A percentile compares a stretch with the other conserved stretches of the same genome.
These are phyloP conservation scores for Cryptocephalus primarius DNA, from an alignment of 2,888 invertebrate species.

Conservation along the genomic window DNA sequence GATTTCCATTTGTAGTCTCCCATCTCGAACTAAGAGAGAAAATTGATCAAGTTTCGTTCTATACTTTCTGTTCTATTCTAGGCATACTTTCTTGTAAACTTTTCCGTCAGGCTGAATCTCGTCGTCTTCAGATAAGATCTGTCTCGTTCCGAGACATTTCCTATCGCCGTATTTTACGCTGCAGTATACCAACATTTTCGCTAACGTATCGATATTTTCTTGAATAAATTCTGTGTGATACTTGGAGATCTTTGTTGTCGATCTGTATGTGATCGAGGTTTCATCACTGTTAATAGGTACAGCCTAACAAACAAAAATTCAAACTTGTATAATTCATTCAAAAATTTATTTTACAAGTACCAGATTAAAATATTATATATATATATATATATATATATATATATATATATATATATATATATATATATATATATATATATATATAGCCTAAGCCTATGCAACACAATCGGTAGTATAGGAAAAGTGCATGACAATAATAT, in stretches of 20 bases:
- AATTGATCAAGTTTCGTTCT: not conserved
- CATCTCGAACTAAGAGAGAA: constrained; percentile 59
- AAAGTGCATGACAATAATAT: too few species aligned
- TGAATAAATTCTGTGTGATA: constrained; percentile 59
- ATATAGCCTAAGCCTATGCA: too few species aligned
- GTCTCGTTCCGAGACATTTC: constrained; percentile 75
- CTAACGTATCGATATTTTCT: constrained; percentile 66
- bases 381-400: too few species aligned
- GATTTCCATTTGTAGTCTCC: constrained; percentile 85
- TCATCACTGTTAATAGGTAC: constrained; percentile 3
- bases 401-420: too few species aligned
- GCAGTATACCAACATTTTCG: constrained; percentile 69
- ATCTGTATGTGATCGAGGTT: constrained; percentile 53
- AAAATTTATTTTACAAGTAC: too few species aligned
- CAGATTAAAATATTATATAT: too few species aligned
- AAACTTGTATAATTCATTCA: not conserved
- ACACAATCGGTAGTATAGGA: too few species aligned
- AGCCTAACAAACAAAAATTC: constrained; percentile 3
- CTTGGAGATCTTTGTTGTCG: constrained; percentile 55
- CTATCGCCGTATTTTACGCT: constrained; percentile 58
- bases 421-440: too few species aligned
- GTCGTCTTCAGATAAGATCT: constrained; percentile 83
- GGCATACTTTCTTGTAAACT: constrained; percentile 77
- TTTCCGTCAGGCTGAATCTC: constrained; percentile 87
- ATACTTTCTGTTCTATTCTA: not conserved